Conservation (phyloP, 1,140 invertebrate species). For the Drosophila lowei region DNA sequence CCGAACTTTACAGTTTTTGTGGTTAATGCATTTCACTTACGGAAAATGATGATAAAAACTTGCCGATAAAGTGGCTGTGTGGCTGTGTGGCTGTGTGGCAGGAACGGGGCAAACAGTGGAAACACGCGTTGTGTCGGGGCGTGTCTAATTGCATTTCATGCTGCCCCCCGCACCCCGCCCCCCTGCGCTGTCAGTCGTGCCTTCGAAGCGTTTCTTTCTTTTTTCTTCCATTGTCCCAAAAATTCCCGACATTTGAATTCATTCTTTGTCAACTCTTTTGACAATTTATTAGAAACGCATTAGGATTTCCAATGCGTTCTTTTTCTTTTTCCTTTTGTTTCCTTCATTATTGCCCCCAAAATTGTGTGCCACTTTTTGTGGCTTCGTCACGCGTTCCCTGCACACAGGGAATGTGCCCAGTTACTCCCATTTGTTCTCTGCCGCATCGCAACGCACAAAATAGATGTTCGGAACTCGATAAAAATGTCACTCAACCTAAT, state of each 20-base stretch:
- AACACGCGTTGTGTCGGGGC: constrained; percentile 28
- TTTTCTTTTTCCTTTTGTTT: neutral
- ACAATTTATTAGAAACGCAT: constrained; percentile 63
- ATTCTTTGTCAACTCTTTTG: constrained; percentile 60
- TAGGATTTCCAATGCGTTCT: constrained; percentile 42
- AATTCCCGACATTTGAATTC: constrained; percentile 51
- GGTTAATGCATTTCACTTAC: constrained; percentile 67
- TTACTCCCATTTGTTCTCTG: constrained; percentile 6
- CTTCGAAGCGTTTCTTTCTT: constrained; percentile 10
- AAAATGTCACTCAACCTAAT: constrained; percentile 14
- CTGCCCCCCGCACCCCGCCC: neutral
- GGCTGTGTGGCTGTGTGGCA: neutral
- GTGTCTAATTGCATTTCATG: constrained; percentile 64
- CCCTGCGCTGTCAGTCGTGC: constrained; percentile 40
- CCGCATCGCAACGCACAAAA: constrained; percentile 5
- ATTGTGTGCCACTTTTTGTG: constrained; percentile 28
- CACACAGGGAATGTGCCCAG: neutral
- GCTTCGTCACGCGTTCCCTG: constrained; percentile 25
- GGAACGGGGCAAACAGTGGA: neutral
- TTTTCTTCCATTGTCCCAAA: constrained; percentile 32
- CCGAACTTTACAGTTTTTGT: constrained; percentile 47
- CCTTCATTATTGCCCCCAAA: neutral
- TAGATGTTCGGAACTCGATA: constrained; percentile 14
- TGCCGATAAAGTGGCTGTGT: constrained; percentile 35
- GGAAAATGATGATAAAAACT: constrained; percentile 52